A percentile compares a stretch with the other conserved stretches of the same genome.
phyloP scores from a whole-genome alignment of 2,113 vertebrate genomes.

The Crotalus viridis region DNA sequence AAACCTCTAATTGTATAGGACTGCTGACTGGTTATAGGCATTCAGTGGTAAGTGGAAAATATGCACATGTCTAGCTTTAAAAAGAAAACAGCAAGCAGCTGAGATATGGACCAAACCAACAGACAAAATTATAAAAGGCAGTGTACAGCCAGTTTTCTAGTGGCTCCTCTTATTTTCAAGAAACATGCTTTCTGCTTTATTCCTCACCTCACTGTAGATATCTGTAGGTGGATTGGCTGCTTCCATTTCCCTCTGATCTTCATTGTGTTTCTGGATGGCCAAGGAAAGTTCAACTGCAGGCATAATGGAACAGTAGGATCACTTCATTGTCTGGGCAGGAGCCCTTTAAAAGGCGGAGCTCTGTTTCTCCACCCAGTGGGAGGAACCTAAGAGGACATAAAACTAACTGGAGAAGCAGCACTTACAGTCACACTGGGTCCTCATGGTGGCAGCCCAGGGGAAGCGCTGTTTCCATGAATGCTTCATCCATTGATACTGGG shows the following conservation, averaged over 20 bases:
- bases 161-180: neutral
- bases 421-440: constrained; percentile 15
- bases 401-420: neutral
- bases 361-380: neutral
- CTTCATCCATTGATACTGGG: constrained; percentile 33
- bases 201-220: neutral
- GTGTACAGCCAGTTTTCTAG: neutral
- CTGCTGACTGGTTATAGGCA: neutral
- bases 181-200: neutral
- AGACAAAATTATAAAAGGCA: neutral
- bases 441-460: constrained; percentile 4
- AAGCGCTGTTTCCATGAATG: constrained; percentile 15
- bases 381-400: neutral
- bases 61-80: neutral
- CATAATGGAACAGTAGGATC: neutral
- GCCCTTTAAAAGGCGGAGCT: neutral
- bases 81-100: neutral
- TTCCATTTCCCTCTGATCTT: neutral
- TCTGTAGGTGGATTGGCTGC: neutral
- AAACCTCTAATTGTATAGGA: neutral
- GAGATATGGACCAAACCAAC: neutral
- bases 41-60: neutral
- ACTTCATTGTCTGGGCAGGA: neutral
- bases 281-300: constrained; percentile 24
- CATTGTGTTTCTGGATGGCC: constrained; percentile 19